Base-by-base conservation (phyloP, 1,140 invertebrate species). In the Hirudo medicinalis region DNA sequence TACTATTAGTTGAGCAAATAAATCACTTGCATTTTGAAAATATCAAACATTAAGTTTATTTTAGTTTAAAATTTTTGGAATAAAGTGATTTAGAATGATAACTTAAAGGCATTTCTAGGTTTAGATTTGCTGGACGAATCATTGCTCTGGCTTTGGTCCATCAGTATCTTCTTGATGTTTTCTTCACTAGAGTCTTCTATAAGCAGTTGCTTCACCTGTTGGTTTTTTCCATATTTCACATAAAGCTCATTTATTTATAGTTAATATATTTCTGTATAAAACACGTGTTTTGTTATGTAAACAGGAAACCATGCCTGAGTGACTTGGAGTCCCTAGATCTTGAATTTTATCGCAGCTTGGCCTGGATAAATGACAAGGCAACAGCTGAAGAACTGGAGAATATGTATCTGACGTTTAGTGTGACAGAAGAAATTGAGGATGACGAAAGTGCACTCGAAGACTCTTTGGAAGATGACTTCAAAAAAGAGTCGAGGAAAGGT, bases 151-250 rank as follows among this genome's bases (percentile, higher is more conserved):
- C 94, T 13, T 83, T 97, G 19, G 91, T 97, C 8, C 94, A 98
- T 83, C 93, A 97, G 75, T 97, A 96, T 82, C 84, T 97, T 66
- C 84, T 98, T 57, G 94, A 97, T 83, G 94, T 91, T 27, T 97
- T 97, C 84, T 97, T 98, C 81, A 97, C 94, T 0, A 84, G 93
- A 55, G 92, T 94, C 27, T 94, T 98, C 82, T 97, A 97, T 82
- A 97, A 97, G 83, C 91, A 91, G 13, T 83, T 98, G 29, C 83
- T 97, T n/a, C 86, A 91, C 74, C 86, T 94, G 86, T 88, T 79
- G 13, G 57, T 22, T 22, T 22, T 63, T 63, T 11, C 6, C 43
- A 49, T 49, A 49, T 49, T 49, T 49, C 15, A 13, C 13, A 13
- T 49, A 49, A 49, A 49, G 1, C 43, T 17, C 9, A 15, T 49